Percentiles rank a stretch among this genome's conserved stretches.
Conservation (phyloP, 2,888 invertebrate species). For the Andricus quercusramuli region DNA sequence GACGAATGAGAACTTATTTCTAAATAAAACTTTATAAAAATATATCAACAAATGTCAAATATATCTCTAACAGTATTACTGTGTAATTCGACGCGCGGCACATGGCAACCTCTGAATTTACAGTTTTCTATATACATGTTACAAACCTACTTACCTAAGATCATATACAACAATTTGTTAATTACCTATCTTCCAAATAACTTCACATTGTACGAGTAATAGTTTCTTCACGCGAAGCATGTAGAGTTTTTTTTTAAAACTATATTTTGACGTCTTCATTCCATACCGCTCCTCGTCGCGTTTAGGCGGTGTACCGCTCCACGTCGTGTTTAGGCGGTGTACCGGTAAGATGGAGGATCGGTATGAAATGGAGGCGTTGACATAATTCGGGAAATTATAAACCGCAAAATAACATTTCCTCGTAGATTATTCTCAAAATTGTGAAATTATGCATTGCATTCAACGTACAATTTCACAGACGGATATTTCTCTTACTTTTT, state of each 20-base stretch:
- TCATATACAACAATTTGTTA: slow-evolving; percentile 72
- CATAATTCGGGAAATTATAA: slow-evolving; percentile 17
- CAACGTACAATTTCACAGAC: not conserved
- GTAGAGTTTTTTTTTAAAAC: slow-evolving; percentile 12
- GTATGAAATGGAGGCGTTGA: too few species aligned
- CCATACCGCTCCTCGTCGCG: too few species aligned
- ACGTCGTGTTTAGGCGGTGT: too few species aligned
- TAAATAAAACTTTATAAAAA: slow-evolving; percentile 77
- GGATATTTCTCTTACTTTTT: too few species aligned
- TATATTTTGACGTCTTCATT: not conserved
- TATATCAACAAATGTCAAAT: slow-evolving; percentile 77
- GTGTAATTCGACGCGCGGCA: slow-evolving; percentile 62
- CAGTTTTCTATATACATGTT: slow-evolving; percentile 74
- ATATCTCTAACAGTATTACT: slow-evolving; percentile 72
- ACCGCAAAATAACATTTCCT: not conserved
- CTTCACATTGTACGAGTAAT: slow-evolving; percentile 45
- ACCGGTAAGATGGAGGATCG: too few species aligned
- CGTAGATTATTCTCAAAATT: not conserved
- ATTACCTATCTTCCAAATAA: slow-evolving; percentile 27
- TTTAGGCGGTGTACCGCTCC: too few species aligned
- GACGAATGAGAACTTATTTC: slow-evolving; percentile 52
- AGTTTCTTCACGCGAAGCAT: slow-evolving; percentile 40
- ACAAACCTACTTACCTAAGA: slow-evolving; percentile 65
- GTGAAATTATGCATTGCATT: not conserved
- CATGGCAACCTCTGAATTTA: slow-evolving; percentile 68